Conservation (phyloP, 1,140 invertebrate species). For the Halesus radiatus region DNA sequence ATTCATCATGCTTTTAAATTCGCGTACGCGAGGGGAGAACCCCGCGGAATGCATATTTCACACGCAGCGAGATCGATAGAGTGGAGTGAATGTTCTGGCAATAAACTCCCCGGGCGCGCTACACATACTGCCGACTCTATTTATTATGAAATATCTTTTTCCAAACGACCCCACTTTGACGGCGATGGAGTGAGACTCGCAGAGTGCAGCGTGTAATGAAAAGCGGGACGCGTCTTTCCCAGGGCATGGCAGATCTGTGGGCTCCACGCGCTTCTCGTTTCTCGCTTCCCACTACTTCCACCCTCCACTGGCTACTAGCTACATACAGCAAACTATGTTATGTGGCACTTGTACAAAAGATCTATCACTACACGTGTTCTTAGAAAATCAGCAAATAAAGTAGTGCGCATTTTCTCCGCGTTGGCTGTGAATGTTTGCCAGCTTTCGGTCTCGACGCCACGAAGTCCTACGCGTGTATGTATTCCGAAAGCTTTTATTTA, state of each 20-base stretch:
- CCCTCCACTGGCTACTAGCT: too few species aligned
- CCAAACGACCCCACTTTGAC: conserved; percentile 55
- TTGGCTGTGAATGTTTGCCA: background rate
- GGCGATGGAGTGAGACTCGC: conserved; percentile 40
- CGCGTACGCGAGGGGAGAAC: background rate
- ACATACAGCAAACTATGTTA: background rate
- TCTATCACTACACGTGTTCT: background rate
- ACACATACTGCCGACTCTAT: conserved; percentile 34
- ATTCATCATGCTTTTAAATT: background rate
- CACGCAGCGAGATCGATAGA: conserved; percentile 34
- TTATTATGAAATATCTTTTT: conserved; percentile 58
- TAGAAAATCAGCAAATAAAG: background rate
- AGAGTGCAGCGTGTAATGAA: conserved; percentile 54
- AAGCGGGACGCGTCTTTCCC: conserved; percentile 46
- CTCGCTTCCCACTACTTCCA: background rate
- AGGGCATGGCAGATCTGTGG: background rate
- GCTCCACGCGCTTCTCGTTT: background rate
- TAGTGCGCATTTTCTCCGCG: background rate
- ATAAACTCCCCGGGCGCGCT: conserved; percentile 42
- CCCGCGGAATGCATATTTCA: conserved; percentile 27
- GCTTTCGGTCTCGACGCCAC: conserved; percentile 19
- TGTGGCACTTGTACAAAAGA: conserved; percentile 14
- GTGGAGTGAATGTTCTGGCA: conserved; percentile 38
- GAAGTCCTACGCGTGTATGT: conserved; percentile 26
- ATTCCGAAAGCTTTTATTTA: conserved; percentile 52